Percentiles rank a stretch among this genome's conserved stretches.
Evolutionary conservation across 2,888 invertebrate genomes (phyloP).

Genomic region (Chironomus tentans): DNA sequence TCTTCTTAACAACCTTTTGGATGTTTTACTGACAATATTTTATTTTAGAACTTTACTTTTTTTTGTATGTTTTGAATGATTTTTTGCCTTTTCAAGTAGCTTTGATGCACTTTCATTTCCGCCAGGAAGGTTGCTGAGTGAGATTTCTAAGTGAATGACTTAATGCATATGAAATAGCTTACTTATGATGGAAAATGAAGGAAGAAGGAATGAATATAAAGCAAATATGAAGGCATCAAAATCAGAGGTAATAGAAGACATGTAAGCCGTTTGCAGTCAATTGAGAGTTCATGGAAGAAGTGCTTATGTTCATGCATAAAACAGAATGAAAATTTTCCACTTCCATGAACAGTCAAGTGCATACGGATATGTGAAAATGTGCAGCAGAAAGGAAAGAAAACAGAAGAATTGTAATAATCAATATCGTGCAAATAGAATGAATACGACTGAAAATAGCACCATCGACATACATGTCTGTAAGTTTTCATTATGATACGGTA

Average conservation of each 20-base stretch:
- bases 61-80: too few species aligned
- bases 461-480: neutral
- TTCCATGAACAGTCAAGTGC: neutral
- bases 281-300: neutral
- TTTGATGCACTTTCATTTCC: too few species aligned
- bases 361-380: neutral
- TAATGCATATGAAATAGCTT: neutral
- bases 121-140: too few species aligned
- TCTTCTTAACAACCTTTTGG: too few species aligned
- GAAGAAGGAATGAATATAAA: neutral
- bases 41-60: too few species aligned
- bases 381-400: neutral
- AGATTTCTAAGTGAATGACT: neutral
- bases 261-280: neutral
- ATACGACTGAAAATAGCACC: neutral
- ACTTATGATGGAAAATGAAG: neutral
- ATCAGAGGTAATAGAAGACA: neutral
- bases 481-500: neutral
- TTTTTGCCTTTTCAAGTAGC: too few species aligned
- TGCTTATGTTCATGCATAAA: neutral
- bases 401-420: neutral
- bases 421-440: neutral
- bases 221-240: neutral
- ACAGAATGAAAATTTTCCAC: conserved; percentile 6
- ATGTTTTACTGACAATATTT: too few species aligned